Evolutionary conservation across 2,888 invertebrate species (phyloP), one percentile per base, ranked within the genome.

Genomic region (Penaeus monodon): DNA sequence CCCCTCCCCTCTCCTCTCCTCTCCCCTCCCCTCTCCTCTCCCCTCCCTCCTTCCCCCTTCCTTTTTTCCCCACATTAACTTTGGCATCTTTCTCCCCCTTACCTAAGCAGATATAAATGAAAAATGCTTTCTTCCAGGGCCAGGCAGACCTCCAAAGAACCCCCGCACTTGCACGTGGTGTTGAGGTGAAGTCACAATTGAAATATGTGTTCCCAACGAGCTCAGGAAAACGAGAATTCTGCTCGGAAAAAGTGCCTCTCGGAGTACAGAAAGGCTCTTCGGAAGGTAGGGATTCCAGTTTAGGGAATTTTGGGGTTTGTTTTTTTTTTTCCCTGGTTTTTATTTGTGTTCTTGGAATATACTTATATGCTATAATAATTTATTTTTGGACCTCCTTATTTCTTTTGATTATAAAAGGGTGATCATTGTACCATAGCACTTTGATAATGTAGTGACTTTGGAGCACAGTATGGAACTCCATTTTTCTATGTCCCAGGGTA

Each of bases 211-310:
- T 97, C 90, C 97, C 97, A 20, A 96, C 96, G 4, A 96, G 96
- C 91, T 96, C 96, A 92, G 97, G 97, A 22, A 97, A 97, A 92
- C 97, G 97, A 92, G 97, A 97, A 92, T 98, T 97, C 92, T 98
- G 97, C 93, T 97, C 97, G 0, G 97, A 97, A 92, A n/a, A 96
- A 95, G 63, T 98, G 97, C 93, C 94, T 97, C 78, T 95, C 96
- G 1, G 97, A 97, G 93, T 97, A 97, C 92, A 95, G 97, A 83
- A 97, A 97, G 92, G 97, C 97, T 1, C 96, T 96, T 91, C 95
- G 95, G 91, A 96, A 97, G 92, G 93, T 93, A 88, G 90, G n/a
- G 84, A 63, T n/a, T 64, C 49, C n/a, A 63, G 17, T 14, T 1
- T 20, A 68, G 22, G 29, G 29, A 68, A n/a, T 78, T 38, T 33